Conservation (phyloP, 64 coral and sea anemone species). For the Porites australiensis region DNA sequence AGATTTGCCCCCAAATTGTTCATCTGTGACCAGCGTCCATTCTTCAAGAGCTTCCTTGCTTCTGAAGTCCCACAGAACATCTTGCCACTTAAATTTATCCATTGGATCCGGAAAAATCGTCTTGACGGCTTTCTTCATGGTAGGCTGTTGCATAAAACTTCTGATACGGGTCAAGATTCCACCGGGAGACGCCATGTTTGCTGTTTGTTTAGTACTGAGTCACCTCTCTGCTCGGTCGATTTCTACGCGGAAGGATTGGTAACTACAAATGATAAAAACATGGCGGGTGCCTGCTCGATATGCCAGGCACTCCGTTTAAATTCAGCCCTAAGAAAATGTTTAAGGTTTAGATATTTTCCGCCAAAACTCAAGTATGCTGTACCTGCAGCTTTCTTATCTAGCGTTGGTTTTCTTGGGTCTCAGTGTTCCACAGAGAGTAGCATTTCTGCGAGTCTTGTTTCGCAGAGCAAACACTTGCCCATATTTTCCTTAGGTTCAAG, state of each 20-base stretch:
- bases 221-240: neutral
- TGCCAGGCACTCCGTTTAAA: conserved; percentile 2
- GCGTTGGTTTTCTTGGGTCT: neutral
- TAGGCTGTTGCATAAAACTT: conserved; percentile 69
- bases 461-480: neutral
- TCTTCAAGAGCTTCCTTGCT: conserved; percentile 69
- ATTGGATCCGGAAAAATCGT: conserved; percentile 91
- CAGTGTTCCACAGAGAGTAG: neutral
- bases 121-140: conserved; percentile 73
- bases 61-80: conserved; percentile 93
- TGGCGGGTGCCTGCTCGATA: conserved; percentile 10
- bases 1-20: conserved; percentile 93
- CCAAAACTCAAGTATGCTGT: conserved; percentile 3
- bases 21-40: conserved; percentile 87
- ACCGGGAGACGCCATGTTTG: conserved; percentile 38
- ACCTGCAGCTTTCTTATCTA: conserved; percentile 1
- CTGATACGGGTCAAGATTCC: conserved; percentile 48
- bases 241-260: neutral
- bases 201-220: neutral
- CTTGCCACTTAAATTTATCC: conserved; percentile 80
- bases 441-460: neutral
- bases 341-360: neutral
- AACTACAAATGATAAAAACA: neutral
- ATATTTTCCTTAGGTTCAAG: conserved; percentile 17
- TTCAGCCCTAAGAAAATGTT: neutral